Evolutionary conservation across 2,888 invertebrate genomes (phyloP).

Genomic region (Bembecia ichneumoniformis): DNA sequence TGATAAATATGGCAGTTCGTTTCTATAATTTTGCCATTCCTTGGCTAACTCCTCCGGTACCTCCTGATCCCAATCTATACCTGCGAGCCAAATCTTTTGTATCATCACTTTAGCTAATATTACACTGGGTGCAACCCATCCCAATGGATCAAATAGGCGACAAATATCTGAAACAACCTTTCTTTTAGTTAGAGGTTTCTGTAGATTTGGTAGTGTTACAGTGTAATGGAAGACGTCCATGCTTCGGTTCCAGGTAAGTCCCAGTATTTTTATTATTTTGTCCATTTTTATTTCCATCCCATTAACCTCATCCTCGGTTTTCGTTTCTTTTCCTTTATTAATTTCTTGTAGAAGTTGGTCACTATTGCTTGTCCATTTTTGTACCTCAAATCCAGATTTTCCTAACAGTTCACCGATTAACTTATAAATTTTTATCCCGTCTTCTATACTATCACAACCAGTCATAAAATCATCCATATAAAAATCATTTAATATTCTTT

Average conservation of each 20-base stretch:
- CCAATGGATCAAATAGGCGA: conserved; percentile 21
- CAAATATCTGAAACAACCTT: conserved; percentile 21
- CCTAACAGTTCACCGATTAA: conserved; percentile 18
- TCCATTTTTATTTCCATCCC: conserved; percentile 12
- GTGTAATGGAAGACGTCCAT: conserved; percentile 18
- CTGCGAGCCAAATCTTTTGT: too few species aligned
- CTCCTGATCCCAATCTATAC: too few species aligned
- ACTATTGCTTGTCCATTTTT: conserved; percentile 20
- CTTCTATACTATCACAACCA: conserved; percentile 14
- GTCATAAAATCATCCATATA: too few species aligned
- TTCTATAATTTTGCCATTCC: too few species aligned
- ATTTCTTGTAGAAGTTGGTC: conserved; percentile 11
- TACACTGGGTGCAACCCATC: too few species aligned
- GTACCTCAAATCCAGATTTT: conserved; percentile 22
- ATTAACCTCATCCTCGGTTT: background rate
- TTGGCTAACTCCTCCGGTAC: too few species aligned
- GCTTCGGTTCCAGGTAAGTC: conserved; percentile 19
- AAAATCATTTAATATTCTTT: background rate
- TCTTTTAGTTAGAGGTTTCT: conserved; percentile 21
- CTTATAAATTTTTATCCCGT: conserved; percentile 11
- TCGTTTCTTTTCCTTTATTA: conserved; percentile 3
- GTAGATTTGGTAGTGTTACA: conserved; percentile 10
- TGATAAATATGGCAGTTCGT: background rate
- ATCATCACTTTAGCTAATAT: too few species aligned
- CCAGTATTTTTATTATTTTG: conserved; percentile 16